Base-by-base conservation (phyloP, 2,888 invertebrate genomes). In the Drosophila emarginata region DNA sequence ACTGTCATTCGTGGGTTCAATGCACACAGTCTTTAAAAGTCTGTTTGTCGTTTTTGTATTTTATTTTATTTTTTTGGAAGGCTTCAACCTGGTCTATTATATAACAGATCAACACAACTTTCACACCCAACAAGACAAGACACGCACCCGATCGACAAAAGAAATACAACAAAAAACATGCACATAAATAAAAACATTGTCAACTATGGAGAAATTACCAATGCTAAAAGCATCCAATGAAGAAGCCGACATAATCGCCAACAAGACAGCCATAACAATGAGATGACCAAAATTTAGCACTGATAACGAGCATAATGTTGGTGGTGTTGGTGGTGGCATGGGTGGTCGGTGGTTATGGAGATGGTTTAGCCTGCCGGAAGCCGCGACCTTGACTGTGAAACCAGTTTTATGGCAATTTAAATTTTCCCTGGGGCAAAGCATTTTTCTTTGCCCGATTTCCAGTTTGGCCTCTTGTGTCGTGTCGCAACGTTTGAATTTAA, bases 331-430 rank as follows among this genome's bases (percentile, higher is more conserved):
- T 14, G 40, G 14, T 6, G 40, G 40, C 36, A 63, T 65, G 56
- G 61, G 7, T 67, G 57, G 59, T 56, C 14, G 36, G 4, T 45
- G 56, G 54, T 4, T 5, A 26, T 26, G 26, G 6, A 56, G 66
- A 39, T 58, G 64, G 59, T 40, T 66, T 62, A 58, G 60, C 45
- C 53, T 61, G 52, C 53, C 79, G 76, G 87, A 76, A 79, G 68
- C 74, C 67, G 58, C 88, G 90, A 90, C 89, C 90, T 89, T 89
- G 90, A 90, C 90, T 89, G 81, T 78, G 80, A 77, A 80, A 80
- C 82, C 57, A 69, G 87, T 89, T 85, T 77, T 69, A 21, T 45
- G 45, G 15, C 15, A 61, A 78, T 84, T 84, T 80, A 61, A 65
- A 78, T 88, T 89, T 89, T 79, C 77, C 72, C 76, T 68, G 36